Evolutionary conservation across 2,888 invertebrate species (phyloP).

Genomic region (Ceramica pisi): DNA sequence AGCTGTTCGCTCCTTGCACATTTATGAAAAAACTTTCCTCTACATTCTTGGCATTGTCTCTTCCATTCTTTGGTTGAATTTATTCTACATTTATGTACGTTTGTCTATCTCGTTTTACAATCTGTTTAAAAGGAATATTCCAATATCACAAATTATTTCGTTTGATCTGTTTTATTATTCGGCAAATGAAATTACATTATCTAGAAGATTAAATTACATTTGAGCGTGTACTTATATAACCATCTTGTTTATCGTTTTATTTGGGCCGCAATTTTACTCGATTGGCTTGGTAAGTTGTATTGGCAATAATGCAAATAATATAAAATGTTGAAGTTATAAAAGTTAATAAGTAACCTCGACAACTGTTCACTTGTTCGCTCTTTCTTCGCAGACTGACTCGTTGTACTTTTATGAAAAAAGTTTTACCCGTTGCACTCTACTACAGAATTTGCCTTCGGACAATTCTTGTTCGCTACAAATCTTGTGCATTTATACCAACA

Average conservation of each 20-base stretch:
- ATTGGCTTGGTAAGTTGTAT: conserved; percentile 50
- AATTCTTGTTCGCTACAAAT: conserved; percentile 76
- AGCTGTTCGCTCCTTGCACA: conserved; percentile 87
- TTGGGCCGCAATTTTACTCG: conserved; percentile 24
- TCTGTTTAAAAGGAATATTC: conserved; percentile 21
- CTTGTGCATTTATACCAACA: conserved; percentile 50
- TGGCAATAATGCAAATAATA: conserved; percentile 72
- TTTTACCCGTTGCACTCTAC: conserved; percentile 83
- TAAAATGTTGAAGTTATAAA: conserved; percentile 83
- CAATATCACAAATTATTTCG: conserved; percentile 21
- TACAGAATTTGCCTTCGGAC: conserved; percentile 75
- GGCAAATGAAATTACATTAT: conserved; percentile 41
- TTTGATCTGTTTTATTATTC: conserved; percentile 29
- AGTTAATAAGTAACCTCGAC: conserved; percentile 86
- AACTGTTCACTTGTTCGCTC: conserved; percentile 84
- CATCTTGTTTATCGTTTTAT: conserved; percentile 32
- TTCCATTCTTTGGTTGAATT: conserved; percentile 68
- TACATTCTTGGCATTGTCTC: conserved; percentile 85
- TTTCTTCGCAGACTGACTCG: conserved; percentile 83
- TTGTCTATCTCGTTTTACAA: conserved; percentile 42
- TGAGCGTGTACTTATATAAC: conserved; percentile 29
- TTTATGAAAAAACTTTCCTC: conserved; percentile 89
- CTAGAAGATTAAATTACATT: conserved; percentile 34
- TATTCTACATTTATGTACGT: conserved; percentile 64
- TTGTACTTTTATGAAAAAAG: conserved; percentile 89